A percentile compares a stretch with the other conserved stretches of the same genome.
phyloP scores from a whole-genome alignment of 2,888 invertebrate genomes.

The Arrhopalites spinosus region DNA sequence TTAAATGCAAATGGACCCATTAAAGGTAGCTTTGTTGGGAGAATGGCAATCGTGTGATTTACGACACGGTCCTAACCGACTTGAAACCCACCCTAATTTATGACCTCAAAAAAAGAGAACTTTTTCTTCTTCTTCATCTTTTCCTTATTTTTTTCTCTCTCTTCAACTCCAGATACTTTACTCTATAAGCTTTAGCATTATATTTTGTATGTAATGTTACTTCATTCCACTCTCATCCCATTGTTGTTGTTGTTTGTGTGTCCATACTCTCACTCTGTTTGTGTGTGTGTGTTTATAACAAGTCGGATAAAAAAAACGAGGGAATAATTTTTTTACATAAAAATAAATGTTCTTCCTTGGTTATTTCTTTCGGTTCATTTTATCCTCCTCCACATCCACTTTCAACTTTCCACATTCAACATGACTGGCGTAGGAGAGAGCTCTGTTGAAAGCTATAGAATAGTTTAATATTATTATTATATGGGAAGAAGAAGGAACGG shows the following conservation, averaged over 20 bases:
- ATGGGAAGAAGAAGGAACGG: not conserved
- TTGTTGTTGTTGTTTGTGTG: too few relatives aligned
- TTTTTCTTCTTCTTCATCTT: constrained; percentile 41
- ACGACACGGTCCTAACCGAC: constrained; percentile 17
- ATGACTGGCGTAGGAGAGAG: not conserved
- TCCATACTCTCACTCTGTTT: not conserved
- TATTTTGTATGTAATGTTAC: not conserved
- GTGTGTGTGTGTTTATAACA: constrained; percentile 42
- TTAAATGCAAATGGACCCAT: constrained; percentile 53
- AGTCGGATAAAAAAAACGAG: constrained; percentile 51
- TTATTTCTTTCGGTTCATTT: constrained; percentile 52
- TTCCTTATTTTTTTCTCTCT: constrained; percentile 38
- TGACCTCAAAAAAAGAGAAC: too few relatives aligned
- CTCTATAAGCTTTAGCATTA: constrained; percentile 5
- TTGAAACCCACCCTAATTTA: constrained; percentile 56
- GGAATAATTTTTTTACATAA: constrained; percentile 47
- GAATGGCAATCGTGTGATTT: constrained; percentile 38
- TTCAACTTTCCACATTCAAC: not conserved
- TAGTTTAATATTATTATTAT: not conserved
- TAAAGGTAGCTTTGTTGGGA: constrained; percentile 44
- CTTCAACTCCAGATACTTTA: constrained; percentile 25
- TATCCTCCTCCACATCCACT: constrained; percentile 34
- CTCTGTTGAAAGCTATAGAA: constrained; percentile 1
- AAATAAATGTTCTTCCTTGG: constrained; percentile 52
- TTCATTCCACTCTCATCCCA: constrained; percentile 1